Evolutionary conservation across 1,140 invertebrate species (phyloP), one percentile per base, ranked within the genome.

Genomic region (Phortica variegata): DNA sequence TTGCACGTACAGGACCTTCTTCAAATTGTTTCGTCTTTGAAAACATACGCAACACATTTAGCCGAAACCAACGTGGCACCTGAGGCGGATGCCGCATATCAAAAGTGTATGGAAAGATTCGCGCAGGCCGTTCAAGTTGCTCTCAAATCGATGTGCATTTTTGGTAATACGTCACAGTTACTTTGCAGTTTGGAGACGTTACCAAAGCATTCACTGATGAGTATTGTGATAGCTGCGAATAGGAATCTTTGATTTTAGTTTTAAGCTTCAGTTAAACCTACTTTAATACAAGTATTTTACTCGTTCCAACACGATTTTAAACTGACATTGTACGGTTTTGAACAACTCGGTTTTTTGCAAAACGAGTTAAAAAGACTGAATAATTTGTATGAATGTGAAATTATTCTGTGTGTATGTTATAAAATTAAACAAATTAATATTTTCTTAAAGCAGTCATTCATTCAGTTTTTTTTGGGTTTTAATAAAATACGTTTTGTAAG

Each of bases 61-160:
- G 41, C 57, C 12, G 61, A 60, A n/a, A 29, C 61, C 1, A 60
- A 61, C 7, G 37, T 57, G 5, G 43, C 47, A 4, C 62, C 68
- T 2, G 54, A 56, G 3, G 40, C 51, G 3, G 74, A 76, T 41
- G 38, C 43, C 5, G 56, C 54, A 33, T 75, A 80, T 45, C 76
- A 83, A 63, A 78, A 81, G 23, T 80, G 81, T 43, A 75, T 91
- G 49, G 87, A 90, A 61, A 79, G 88, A 62, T 80, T 89, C 26
- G 87, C 87, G 0, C 89, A 92, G 75, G 83, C 87, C 9, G 79
- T 88, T 1, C 89, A 90, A 71, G 82, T 89, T 10, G 84, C 86
- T 0, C 75, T 89, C 34, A 82, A 83, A 36, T 83, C 84, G 9
- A 87, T 86, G 47, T 88, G 86, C 73, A 83, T 89, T 50, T 88